Percentiles rank a stretch among this genome's conserved stretches.
Evolutionary conservation across 2,113 vertebrate genomes (phyloP).

Genomic region (Cygnus buccinator): DNA sequence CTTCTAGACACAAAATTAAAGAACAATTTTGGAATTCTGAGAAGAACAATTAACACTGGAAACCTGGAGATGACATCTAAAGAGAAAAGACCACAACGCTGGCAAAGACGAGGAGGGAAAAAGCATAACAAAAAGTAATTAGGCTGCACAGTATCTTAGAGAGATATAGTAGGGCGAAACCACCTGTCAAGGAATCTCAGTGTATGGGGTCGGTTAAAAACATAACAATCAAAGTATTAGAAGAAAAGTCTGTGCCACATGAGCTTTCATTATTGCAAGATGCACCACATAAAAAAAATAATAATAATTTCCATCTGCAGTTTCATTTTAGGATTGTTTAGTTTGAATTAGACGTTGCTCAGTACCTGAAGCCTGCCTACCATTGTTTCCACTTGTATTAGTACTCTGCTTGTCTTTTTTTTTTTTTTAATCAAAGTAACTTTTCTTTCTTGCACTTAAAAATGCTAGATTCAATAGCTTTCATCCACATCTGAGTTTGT

Average conservation of each 20-base stretch:
- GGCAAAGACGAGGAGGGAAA: background rate
- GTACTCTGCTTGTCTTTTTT: background rate
- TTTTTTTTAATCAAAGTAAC: background rate
- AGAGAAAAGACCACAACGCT: background rate
- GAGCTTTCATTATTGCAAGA: background rate
- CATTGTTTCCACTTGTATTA: background rate
- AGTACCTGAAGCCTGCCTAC: background rate
- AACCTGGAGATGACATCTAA: background rate
- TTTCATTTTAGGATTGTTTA: background rate
- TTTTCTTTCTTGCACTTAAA: background rate
- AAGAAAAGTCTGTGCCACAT: fast-evolving
- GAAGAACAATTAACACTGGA: background rate
- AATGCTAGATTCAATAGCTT: background rate
- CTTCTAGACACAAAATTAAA: background rate
- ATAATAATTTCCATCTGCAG: background rate
- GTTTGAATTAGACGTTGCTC: background rate
- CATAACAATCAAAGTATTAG: background rate
- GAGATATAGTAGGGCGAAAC: background rate
- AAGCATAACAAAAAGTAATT: background rate
- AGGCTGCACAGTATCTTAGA: background rate
- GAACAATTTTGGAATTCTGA: background rate
- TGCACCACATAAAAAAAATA: background rate
- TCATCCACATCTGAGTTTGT: background rate
- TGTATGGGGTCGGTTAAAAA: background rate
- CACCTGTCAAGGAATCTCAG: background rate